A percentile compares a stretch with the other conserved stretches of the same genome.
phyloP scores from a whole-genome alignment of 2,113 vertebrate species.

The Pachyramphus minor region DNA sequence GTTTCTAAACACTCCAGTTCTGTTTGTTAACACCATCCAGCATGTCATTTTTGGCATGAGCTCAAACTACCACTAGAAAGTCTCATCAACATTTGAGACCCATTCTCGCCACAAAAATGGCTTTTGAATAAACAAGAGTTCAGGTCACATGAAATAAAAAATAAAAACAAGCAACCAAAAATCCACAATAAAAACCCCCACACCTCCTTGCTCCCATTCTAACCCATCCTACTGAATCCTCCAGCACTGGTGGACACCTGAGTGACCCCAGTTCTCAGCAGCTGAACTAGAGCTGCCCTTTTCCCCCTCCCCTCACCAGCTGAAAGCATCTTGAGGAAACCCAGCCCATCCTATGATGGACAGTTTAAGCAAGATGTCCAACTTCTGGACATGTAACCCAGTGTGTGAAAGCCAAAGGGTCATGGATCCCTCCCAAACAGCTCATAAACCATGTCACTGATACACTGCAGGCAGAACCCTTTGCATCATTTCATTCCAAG shows the following conservation, averaged over 20 bases:
- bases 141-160: neutral
- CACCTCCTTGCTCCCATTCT: neutral
- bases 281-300: neutral
- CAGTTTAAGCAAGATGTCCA: neutral
- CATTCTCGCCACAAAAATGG: neutral
- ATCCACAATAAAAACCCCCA: neutral
- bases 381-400: neutral
- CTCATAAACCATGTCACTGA: neutral
- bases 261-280: neutral
- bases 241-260: no score
- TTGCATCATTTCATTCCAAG: neutral
- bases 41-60: neutral
- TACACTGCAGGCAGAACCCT: neutral
- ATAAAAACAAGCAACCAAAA: neutral
- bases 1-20: neutral
- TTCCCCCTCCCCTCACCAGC: neutral
- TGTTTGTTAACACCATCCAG: neutral
- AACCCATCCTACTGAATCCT: neutral
- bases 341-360: neutral
- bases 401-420: rapidly evolving
- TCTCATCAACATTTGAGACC: neutral
- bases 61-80: neutral
- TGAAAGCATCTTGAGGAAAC: neutral
- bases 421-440: neutral
- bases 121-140: neutral